Evolutionary conservation across 2,113 vertebrate species (phyloP), one percentile per base, ranked within the genome.

Genomic region (Callionymus lyra): DNA sequence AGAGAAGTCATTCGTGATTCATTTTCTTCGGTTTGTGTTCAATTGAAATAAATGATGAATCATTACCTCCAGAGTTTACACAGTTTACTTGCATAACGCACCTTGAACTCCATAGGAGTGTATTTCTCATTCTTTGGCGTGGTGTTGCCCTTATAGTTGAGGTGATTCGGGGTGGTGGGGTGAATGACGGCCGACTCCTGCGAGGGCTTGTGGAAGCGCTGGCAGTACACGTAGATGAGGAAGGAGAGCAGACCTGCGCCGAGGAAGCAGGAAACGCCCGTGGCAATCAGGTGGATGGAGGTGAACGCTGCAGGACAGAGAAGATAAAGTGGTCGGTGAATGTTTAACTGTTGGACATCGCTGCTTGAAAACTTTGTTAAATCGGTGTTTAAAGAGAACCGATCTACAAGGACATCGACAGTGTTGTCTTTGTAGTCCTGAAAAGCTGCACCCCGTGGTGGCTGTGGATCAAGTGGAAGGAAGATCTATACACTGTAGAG

Each of bases 31-130:
- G 13, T 34, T 37, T 19, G 19, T 1, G 52, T 19, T 43, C 45
- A 46, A 68, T 72, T 63, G 52, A 70, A 59, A 68, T 60, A 51
- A 72, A 70, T 57, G 64, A 56, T 56, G 73, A 68, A 57, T 56
- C 45, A 47, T 37, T 37, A 8, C 10, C 3, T 16, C 37, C 37
- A 10, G 16, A 16, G 14, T 38, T 38, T n/a, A n/a, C n/a, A n/a
- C n/a, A 16, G 37, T 16, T 2, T 14, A 14, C 37, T 13, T 16
- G 5, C 15, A 14, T 38, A 38, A 38, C 16, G 1, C 65, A 97
- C 95, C 93, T 98, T 98, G 83, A 98, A 97, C 81, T 98, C 95
- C 95, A 98, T 98, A 45, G 94, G 94, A 15, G 92, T 97, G 84
- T 98, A 97, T 72, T 97, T 97, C 82, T 98, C 95, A 0, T 98